Conservation (phyloP, 92 coral and sea anemone species). For the Siderastrea siderea region DNA sequence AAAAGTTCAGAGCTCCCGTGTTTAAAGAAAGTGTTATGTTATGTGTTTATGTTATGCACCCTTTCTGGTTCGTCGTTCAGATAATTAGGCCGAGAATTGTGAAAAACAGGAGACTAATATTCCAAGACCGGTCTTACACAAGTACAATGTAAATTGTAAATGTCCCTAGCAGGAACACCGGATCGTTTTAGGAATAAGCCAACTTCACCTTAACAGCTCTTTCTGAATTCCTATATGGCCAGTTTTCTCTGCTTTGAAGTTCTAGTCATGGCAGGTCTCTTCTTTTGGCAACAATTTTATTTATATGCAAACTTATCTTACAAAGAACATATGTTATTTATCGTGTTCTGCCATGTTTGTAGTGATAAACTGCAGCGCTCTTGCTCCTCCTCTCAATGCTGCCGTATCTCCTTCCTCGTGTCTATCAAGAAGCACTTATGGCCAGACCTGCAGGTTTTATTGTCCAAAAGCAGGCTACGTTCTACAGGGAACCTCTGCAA, state of each 20-base stretch:
- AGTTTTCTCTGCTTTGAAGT: no score
- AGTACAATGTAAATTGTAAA: neutral
- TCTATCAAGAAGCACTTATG: constrained; percentile 23
- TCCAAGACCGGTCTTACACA: neutral
- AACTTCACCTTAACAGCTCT: no score
- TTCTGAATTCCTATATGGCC: no score
- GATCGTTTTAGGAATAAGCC: neutral
- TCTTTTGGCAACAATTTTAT: no score
- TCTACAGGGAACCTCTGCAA: constrained; percentile 37
- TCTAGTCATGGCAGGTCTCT: no score
- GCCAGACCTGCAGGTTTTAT: constrained; percentile 37
- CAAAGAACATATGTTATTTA: no score
- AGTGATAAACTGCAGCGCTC: constrained; percentile 40
- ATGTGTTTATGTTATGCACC: neutral
- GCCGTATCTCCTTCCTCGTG: constrained; percentile 43
- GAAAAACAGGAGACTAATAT: neutral
- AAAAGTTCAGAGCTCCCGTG: no score
- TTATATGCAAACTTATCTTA: no score
- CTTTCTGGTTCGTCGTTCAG: neutral
- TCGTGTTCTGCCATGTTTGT: no score
- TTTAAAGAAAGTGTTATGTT: no score
- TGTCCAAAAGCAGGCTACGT: constrained; percentile 27
- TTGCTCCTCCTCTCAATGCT: constrained; percentile 27
- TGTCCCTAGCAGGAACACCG: neutral
- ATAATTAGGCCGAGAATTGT: neutral